Evolutionary conservation across 2,797 vertebrate genomes (phyloP).

Genomic region (Cuculus canorus): DNA sequence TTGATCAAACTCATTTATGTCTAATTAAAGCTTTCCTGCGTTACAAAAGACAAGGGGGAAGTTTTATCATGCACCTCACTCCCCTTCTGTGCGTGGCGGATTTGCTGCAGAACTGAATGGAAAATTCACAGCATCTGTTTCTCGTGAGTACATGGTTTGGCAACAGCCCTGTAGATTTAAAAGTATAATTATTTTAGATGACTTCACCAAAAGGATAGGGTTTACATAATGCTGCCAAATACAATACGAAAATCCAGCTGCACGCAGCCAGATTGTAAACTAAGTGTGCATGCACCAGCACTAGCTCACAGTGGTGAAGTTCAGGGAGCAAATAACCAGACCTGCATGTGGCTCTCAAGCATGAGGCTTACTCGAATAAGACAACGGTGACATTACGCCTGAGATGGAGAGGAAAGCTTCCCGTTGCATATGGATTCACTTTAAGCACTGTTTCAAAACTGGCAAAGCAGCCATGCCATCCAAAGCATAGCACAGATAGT

Average conservation of each 20-base stretch:
- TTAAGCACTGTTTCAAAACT: neutral
- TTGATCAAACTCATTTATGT: constrained; percentile 80
- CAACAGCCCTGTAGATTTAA: neutral
- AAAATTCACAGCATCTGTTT: constrained; percentile 24
- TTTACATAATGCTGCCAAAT: constrained; percentile 23
- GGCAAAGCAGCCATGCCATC: neutral
- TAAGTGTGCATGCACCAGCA: neutral
- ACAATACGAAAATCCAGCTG: constrained; percentile 13
- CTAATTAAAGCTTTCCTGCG: constrained; percentile 78
- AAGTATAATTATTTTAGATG: constrained; percentile 48
- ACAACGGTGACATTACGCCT: neutral
- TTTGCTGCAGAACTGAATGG: constrained; percentile 15
- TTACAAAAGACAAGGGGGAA: constrained; percentile 61
- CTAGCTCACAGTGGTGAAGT: neutral
- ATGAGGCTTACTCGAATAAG: neutral
- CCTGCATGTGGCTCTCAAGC: neutral
- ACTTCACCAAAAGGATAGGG: constrained; percentile 5
- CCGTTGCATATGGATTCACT: neutral
- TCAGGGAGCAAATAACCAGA: neutral
- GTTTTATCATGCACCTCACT: constrained; percentile 16
- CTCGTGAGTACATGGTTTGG: neutral
- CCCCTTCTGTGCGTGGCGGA: neutral
- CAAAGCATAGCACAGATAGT: neutral
- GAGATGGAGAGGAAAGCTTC: neutral
- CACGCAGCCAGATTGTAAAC: neutral